Base-by-base conservation (phyloP, 2,113 vertebrate species). In the Scomber colias region DNA sequence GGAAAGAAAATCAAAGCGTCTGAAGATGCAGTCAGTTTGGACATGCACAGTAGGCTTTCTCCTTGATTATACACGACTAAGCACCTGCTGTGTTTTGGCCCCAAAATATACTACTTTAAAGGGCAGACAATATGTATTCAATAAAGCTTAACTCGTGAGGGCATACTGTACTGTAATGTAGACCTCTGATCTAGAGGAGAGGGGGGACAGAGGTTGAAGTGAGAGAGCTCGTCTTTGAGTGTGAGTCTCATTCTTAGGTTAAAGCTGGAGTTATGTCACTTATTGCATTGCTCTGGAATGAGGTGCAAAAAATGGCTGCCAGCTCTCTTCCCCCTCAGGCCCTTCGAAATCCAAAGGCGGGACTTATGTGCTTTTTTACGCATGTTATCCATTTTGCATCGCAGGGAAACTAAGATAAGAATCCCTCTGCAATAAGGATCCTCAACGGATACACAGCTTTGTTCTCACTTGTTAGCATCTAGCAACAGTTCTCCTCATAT, bases 261-360 rank as follows among this genome's bases (percentile, higher is more conserved):
- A 60, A 81, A 49, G 57, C 75, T 51, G 77, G 54, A 75, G 67
- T 87, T 71, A 77, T 84, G 76, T 88, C 84, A 86, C 87, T 88
- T 84, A 91, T 85, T 93, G 77, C 87, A 89, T 77, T 66, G 83
- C 63, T 89, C 51, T 83, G 88, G 87, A 92, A 93, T 89, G 87
- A 94, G 79, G 89, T 89, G 87, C 72, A 89, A 90, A 92, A 86
- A 84, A 85, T 84, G 75, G 77, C 84, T 86, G 87, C 90, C 87
- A 85, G 79, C 64, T 62, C 76, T 60, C 65, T 60, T 6, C 40
- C 79, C 82, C 56, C 80, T 64, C 70, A 56, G 81, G 76, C 76
- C 9, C 30, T 76, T 72, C 44, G 17, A 21, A 75, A 60, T 55
- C 85, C 45, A 67, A 64, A 70, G 62, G 62, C 70, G 66, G 71